Conservation (phyloP, 2,113 vertebrate species). For the Uropsilus gracilis region DNA sequence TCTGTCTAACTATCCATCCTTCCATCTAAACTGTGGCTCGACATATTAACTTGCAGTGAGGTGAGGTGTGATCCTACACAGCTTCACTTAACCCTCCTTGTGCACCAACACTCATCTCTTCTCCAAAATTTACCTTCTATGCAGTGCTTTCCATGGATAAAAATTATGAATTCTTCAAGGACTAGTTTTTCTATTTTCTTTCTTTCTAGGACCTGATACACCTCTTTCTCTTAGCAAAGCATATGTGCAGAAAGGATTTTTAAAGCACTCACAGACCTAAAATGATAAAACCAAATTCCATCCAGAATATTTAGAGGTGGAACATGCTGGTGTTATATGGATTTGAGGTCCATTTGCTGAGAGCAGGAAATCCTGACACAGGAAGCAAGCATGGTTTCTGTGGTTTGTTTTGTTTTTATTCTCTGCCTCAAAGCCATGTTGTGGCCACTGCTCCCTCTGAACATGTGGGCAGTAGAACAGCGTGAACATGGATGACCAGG, state of each 20-base stretch:
- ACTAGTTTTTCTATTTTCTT: neutral
- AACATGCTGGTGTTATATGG: rapidly evolving
- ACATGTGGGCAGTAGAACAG: no score
- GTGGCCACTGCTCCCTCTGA: no score
- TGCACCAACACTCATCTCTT: neutral
- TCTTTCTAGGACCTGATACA: neutral
- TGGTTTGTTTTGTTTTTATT: neutral
- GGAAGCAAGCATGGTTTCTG: neutral
- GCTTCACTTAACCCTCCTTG: neutral
- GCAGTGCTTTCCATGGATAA: neutral
- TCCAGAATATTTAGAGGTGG: neutral
- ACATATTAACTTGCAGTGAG: no score
- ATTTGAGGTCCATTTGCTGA: neutral
- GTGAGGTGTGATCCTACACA: neutral
- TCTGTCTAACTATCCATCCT: neutral
- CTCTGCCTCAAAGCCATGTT: neutral
- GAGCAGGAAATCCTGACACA: rapidly evolving
- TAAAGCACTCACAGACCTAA: neutral
- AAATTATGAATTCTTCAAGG: neutral
- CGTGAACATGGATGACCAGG: neutral
- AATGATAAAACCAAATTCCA: neutral
- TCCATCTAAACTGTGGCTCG: neutral
- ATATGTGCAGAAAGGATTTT: neutral
- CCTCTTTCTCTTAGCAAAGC: neutral
- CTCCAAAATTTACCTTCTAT: neutral